These are phyloP conservation scores for Epizoanthus scotinus DNA, from an alignment of 92 coral and sea anemone species.

Conservation along the genomic window DNA sequence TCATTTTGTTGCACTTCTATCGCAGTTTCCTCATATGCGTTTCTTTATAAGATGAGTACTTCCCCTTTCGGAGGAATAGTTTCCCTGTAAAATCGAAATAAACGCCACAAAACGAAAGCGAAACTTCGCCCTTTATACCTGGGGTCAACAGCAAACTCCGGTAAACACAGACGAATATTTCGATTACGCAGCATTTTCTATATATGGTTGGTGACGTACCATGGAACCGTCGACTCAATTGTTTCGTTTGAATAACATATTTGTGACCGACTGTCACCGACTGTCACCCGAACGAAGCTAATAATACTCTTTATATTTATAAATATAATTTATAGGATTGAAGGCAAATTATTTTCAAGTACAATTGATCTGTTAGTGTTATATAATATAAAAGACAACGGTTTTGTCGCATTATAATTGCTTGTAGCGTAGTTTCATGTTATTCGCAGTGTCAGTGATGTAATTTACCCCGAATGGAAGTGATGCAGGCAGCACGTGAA, in stretches of 20 bases:
- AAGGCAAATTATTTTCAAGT: too few species aligned
- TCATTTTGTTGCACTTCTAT: background rate
- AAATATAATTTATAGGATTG: too few species aligned
- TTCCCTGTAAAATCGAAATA: background rate
- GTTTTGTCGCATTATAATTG: too few species aligned
- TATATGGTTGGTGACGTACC: slow-evolving; percentile 4
- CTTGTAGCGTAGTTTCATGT: too few species aligned
- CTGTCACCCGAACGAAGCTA: too few species aligned
- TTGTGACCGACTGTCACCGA: background rate
- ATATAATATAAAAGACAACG: too few species aligned
- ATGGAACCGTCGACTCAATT: background rate
- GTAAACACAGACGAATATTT: too few species aligned
- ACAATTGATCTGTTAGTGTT: too few species aligned
- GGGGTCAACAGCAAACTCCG: too few species aligned
- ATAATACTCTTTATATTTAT: too few species aligned
- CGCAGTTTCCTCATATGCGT: background rate
- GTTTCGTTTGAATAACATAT: background rate
- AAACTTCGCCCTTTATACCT: background rate
- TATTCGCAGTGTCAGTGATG: slow-evolving; percentile 1
- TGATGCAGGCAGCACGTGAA: background rate
- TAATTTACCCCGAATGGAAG: slow-evolving; percentile 5
- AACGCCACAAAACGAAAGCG: background rate
- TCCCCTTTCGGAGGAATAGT: background rate
- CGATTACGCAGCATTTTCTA: slow-evolving; percentile 15
- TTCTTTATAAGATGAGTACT: background rate